Percentiles rank a stretch among this genome's conserved stretches.
These are phyloP conservation scores for Aphyosemion australe DNA, from an alignment of 2,113 vertebrate genomes.

Conservation along the genomic window DNA sequence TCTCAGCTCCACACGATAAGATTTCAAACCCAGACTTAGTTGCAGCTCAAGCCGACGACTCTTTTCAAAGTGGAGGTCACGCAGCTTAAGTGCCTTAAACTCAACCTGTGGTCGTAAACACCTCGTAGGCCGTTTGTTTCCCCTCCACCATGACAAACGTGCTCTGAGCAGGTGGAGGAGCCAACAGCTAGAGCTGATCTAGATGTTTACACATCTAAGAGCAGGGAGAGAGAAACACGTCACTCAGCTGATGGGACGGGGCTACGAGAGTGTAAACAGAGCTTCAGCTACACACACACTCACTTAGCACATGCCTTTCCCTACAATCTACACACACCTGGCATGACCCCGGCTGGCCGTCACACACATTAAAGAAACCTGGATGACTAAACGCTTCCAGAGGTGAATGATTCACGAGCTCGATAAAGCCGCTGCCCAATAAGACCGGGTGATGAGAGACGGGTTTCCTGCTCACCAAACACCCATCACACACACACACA, in stretches of 20 bases:
- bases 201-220: slow-evolving; percentile 8
- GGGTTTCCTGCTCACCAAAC: slow-evolving; percentile 34
- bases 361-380: slow-evolving; percentile 30
- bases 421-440: slow-evolving; percentile 15
- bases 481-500: slow-evolving; percentile 13
- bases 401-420: slow-evolving; percentile 67
- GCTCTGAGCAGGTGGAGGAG: slow-evolving; percentile 44
- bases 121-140: slow-evolving; percentile 23
- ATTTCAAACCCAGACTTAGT: slow-evolving; percentile 29
- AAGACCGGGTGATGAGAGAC: neutral
- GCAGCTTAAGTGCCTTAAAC: slow-evolving; percentile 39
- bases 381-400: slow-evolving; percentile 39
- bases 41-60: neutral
- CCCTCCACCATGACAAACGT: slow-evolving; percentile 32
- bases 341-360: slow-evolving; percentile 19
- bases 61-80: slow-evolving; percentile 11
- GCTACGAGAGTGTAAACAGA: slow-evolving; percentile 59
- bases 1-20: no score
- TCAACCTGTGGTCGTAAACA: slow-evolving; percentile 59
- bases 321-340: slow-evolving; percentile 55
- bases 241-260: slow-evolving; percentile 17
- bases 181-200: neutral
- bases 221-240: neutral
- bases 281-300: slow-evolving; percentile 49
- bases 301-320: slow-evolving; percentile 59